phyloP scores from a whole-genome alignment of 2,113 vertebrate genomes.

The Formicarius rufipectus region DNA sequence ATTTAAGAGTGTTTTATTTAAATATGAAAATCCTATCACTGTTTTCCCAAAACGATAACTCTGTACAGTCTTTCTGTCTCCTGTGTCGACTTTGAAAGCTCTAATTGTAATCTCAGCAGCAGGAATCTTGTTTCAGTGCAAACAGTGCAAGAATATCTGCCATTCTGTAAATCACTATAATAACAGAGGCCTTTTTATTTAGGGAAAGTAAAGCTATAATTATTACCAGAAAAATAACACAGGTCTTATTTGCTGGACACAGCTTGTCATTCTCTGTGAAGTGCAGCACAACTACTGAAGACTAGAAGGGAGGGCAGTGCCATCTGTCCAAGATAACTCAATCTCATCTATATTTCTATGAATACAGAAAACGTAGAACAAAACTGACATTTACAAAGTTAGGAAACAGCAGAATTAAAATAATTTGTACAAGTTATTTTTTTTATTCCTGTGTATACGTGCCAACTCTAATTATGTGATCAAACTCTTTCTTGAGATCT shows the following conservation, averaged over 20 bases:
- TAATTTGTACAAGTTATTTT: background rate
- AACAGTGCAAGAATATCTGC: background rate
- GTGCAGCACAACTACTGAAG: background rate
- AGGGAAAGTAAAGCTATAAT: background rate
- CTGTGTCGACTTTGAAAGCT: background rate
- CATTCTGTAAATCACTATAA: background rate
- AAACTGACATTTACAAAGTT: background rate
- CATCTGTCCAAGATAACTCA: background rate
- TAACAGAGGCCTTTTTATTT: background rate
- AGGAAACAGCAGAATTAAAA: background rate
- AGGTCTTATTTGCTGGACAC: background rate
- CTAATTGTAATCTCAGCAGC: constrained; percentile 22
- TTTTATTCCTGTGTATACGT: background rate
- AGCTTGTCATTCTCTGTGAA: background rate
- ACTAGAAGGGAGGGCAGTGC: background rate
- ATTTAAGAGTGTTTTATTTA: background rate
- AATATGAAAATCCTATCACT: background rate
- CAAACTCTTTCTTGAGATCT: background rate
- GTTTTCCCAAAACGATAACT: background rate
- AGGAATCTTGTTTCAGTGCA: background rate
- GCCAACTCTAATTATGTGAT: background rate
- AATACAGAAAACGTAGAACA: background rate
- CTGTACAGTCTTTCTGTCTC: background rate
- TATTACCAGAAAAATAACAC: background rate
- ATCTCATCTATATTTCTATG: background rate